Conservation (phyloP, 2,888 invertebrate genomes). For the Cataglyphis cursor region DNA sequence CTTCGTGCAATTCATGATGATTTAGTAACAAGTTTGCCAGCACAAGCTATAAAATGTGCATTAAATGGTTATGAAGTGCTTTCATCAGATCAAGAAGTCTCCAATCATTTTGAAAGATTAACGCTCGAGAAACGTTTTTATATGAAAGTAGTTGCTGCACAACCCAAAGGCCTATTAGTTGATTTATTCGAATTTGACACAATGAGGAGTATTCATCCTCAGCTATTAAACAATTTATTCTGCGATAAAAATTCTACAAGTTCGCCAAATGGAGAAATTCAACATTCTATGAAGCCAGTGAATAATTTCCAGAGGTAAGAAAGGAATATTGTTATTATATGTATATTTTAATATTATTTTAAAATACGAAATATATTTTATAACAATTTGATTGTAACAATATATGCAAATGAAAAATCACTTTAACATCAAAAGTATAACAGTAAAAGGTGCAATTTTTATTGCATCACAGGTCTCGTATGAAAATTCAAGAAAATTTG, state of each 20-base stretch:
- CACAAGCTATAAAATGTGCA: conserved; percentile 93
- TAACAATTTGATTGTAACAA: not conserved
- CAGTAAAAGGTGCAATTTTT: conserved; percentile 47
- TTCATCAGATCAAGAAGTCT: conserved; percentile 88
- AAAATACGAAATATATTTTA: not conserved
- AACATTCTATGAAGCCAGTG: conserved; percentile 37
- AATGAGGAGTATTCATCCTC: conserved; percentile 60
- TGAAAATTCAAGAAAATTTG: conserved; percentile 72
- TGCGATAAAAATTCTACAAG: conserved; percentile 43
- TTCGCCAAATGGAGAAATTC: conserved; percentile 46
- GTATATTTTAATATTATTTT: conserved; percentile 3
- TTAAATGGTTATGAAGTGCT: conserved; percentile 90
- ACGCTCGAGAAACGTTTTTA: conserved; percentile 90
- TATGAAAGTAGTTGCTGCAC: conserved; percentile 88
- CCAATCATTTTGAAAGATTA: conserved; percentile 90
- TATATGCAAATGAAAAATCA: not conserved
- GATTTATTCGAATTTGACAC: conserved; percentile 88
- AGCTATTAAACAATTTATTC: conserved; percentile 77
- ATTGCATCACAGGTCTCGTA: conserved; percentile 73
- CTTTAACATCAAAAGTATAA: not conserved
- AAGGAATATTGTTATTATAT: not conserved
- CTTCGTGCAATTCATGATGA: conserved; percentile 90
- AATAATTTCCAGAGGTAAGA: conserved; percentile 61
- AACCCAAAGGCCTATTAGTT: conserved; percentile 88
- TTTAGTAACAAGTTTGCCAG: conserved; percentile 89